A percentile compares a stretch with the other conserved stretches of the same genome.
phyloP scores from a whole-genome alignment of 2,888 invertebrate species.

The Hyalella azteca region DNA sequence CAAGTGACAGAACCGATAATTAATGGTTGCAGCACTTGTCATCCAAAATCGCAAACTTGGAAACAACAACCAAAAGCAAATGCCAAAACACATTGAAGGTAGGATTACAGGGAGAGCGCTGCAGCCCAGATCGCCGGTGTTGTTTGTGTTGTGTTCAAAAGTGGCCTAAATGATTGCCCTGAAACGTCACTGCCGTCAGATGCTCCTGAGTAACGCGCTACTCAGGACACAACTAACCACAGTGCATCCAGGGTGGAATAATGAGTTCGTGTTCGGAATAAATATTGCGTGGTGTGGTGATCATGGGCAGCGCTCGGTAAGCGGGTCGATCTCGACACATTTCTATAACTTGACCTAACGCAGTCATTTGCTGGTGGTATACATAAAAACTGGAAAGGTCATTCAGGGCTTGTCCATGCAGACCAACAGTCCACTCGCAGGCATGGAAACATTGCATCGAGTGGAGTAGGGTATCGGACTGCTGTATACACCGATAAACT shows the following conservation, averaged over 20 bases:
- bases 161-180: not conserved
- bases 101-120: constrained; percentile 9
- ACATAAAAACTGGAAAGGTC: constrained; percentile 28
- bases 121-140: constrained; percentile 1
- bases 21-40: too few species aligned
- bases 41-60: too few species aligned
- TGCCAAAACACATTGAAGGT: not conserved
- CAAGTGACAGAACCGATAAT: too few species aligned
- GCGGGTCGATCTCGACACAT: constrained; percentile 9
- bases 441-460: constrained; percentile 23
- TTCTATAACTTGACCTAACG: constrained; percentile 3
- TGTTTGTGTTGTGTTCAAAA: not conserved
- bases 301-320: not conserved
- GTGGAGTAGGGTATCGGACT: constrained; percentile 1
- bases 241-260: not conserved
- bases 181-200: not conserved
- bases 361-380: not conserved
- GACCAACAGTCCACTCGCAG: constrained; percentile 24
- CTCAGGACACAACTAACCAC: constrained; percentile 8
- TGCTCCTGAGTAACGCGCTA: constrained; percentile 15
- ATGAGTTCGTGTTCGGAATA: not conserved
- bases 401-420: constrained; percentile 32
- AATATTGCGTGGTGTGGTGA: constrained; percentile 4
- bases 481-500: constrained; percentile 36
- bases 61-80: not conserved